Evolutionary conservation across 2,797 vertebrate genomes (phyloP).

Genomic region (Arnoldichthys spilopterus): DNA sequence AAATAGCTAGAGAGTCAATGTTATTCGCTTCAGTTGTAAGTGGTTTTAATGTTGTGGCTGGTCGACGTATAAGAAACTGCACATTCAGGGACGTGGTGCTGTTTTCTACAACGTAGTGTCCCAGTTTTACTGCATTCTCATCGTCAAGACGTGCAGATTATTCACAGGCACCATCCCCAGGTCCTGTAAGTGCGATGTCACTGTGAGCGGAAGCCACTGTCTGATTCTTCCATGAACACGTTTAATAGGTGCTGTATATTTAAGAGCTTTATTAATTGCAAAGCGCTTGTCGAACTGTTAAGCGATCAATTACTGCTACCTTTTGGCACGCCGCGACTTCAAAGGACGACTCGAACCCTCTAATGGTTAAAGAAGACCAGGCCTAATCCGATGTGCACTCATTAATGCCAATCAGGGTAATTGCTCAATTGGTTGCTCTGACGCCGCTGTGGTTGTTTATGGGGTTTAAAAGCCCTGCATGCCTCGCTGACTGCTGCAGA

Average conservation of each 20-base stretch:
- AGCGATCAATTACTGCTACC: background rate
- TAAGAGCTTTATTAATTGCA: background rate
- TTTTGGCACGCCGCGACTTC: conserved; percentile 11
- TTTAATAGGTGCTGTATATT: background rate
- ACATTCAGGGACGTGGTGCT: no score
- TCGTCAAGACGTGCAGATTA: background rate
- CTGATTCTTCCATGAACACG: background rate
- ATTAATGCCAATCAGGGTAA: conserved; percentile 54
- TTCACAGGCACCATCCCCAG: no score
- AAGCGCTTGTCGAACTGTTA: background rate
- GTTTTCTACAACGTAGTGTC: no score
- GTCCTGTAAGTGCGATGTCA: background rate
- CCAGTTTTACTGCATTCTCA: background rate
- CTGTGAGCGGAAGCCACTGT: background rate
- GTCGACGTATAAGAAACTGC: no score
- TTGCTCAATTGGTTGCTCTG: conserved; percentile 52
- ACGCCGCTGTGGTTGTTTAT: conserved; percentile 42
- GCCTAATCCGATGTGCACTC: conserved; percentile 33
- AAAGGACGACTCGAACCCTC: conserved; percentile 13
- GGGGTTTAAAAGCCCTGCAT: conserved; percentile 38
- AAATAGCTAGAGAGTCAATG: no score
- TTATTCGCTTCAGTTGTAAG: no score
- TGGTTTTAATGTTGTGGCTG: no score
- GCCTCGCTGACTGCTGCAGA: conserved; percentile 37
- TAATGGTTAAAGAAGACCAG: conserved; percentile 36